Base-by-base conservation (phyloP, 1,140 invertebrate species). In the Aphelenchoides fujianensis region DNA sequence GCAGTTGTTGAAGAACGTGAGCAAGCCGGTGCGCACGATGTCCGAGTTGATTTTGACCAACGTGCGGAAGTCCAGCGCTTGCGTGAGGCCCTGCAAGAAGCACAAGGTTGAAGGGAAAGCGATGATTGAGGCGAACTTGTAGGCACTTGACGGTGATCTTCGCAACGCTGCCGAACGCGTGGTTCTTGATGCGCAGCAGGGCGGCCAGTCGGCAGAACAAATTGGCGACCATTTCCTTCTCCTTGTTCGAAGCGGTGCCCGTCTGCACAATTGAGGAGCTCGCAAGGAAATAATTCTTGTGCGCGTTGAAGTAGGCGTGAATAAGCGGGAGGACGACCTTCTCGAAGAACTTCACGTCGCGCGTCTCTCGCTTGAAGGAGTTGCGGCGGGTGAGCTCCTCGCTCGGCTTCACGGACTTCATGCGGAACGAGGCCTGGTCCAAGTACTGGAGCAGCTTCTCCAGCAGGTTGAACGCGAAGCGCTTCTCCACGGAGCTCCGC, bases 1-100 rank as follows among this genome's bases (percentile, higher is more conserved):
- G 0, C 93, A 93, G 80, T 98, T 97, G 85, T 98, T 98, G 88
- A 99, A 98, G 87, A 98, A 99, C 3, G 95, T 97, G 52, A 98
- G 85, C 90, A 99, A 94, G 0, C 94, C 97, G 0, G 97, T 97
- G 72, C 97, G 89, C 63, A 99, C 95, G 83, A 99, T 98, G 84
- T 99, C 97, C 0, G 95, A 95, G 82, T 95, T 97, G 86, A 94
- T 97, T 85, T 98, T 98, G 5, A 95, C 93, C 7, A 99, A 88
- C 0, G 95, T 96, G 76, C 89, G 89, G 68, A 84, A 35, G 70
- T 83, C 82, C 52, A 83, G 66, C 0, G 82, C 82, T 70, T 84
- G 82, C 3, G 82, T 83, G 0, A 83, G 67, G 7, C 83, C 83
- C 69, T 83, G 77, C 34, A 67, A 55, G 16, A 48, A 54, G 27